A percentile compares a stretch with the other conserved stretches of the same genome.
Evolutionary conservation across 2,113 vertebrate species (phyloP).

Genomic region (Notarius quadriscutis): DNA sequence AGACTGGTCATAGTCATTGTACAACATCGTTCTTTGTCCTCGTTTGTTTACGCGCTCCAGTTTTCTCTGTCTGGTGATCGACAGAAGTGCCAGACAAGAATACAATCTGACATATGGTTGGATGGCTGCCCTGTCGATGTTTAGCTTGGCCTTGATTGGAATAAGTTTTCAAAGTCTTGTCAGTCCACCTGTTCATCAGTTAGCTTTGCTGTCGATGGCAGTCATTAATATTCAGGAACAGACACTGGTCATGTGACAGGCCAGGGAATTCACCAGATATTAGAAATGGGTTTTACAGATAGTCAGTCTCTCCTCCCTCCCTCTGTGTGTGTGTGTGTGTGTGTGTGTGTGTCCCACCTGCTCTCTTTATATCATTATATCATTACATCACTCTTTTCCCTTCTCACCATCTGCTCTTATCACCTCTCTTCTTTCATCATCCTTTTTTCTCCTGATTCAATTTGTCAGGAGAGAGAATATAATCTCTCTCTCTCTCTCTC

Average conservation of each 20-base stretch:
- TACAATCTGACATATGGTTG: too few species aligned
- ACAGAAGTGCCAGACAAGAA: too few species aligned
- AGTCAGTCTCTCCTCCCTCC: not conserved
- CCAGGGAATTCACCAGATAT: not conserved
- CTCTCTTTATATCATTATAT: not conserved
- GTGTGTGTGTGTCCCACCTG: not conserved
- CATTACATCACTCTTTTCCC: conserved; percentile 2
- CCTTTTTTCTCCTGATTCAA: conserved; percentile 4
- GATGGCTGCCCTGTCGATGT: too few species aligned
- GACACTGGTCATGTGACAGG: not conserved
- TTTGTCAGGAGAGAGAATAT: not conserved
- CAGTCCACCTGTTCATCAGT: too few species aligned
- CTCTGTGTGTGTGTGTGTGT: not conserved
- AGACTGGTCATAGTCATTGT: too few species aligned
- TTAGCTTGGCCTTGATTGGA: too few species aligned
- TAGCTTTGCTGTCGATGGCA: too few species aligned
- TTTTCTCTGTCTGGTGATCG: too few species aligned
- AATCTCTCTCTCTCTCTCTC: not conserved
- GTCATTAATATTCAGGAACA: too few species aligned
- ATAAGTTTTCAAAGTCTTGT: too few species aligned
- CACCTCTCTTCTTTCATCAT: not conserved
- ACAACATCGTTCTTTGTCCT: too few species aligned
- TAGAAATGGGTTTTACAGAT: not conserved
- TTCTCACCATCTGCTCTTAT: not conserved
- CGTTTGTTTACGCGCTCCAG: too few species aligned